Evolutionary conservation across 1,140 invertebrate genomes (phyloP).

Genomic region (Heliconius hermathena): DNA sequence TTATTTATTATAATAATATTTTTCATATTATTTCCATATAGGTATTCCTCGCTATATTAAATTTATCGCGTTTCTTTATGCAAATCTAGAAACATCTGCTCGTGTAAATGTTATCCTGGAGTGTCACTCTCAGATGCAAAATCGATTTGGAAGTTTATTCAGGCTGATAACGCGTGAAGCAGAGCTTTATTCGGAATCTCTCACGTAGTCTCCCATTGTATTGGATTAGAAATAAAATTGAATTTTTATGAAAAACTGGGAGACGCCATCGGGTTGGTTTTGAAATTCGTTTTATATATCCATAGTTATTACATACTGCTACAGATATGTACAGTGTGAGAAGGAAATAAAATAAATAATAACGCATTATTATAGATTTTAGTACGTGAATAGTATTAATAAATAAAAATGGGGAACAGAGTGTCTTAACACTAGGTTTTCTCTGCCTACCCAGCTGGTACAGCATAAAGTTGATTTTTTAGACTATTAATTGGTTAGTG

Average conservation of each 20-base stretch:
- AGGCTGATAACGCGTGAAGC: constrained; percentile 70
- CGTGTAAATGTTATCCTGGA: constrained; percentile 70
- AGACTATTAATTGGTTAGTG: too few relatives aligned
- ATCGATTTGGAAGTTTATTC: constrained; percentile 80
- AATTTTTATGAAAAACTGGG: constrained; percentile 6
- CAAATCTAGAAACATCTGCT: constrained; percentile 67
- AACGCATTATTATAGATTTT: too few relatives aligned
- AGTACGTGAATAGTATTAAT: too few relatives aligned
- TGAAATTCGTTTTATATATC: background rate
- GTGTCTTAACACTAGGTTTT: too few relatives aligned
- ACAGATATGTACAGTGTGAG: too few relatives aligned
- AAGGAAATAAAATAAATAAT: too few relatives aligned
- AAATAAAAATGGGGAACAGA: too few relatives aligned
- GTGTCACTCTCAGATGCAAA: constrained; percentile 75
- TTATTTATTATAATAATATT: background rate
- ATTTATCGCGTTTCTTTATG: constrained; percentile 67
- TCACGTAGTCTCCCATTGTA: constrained; percentile 7
- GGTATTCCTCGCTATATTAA: constrained; percentile 3
- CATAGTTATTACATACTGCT: background rate
- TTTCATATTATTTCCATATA: constrained; percentile 14
- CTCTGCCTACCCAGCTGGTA: too few relatives aligned
- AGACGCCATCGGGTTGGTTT: background rate
- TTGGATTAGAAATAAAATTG: constrained; percentile 15
- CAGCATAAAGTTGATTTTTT: too few relatives aligned
- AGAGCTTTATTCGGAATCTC: constrained; percentile 33